Percentiles rank a stretch among this genome's conserved stretches.
phyloP scores from a whole-genome alignment of 2,113 vertebrate genomes.

The Argyrosomus japonicus region DNA sequence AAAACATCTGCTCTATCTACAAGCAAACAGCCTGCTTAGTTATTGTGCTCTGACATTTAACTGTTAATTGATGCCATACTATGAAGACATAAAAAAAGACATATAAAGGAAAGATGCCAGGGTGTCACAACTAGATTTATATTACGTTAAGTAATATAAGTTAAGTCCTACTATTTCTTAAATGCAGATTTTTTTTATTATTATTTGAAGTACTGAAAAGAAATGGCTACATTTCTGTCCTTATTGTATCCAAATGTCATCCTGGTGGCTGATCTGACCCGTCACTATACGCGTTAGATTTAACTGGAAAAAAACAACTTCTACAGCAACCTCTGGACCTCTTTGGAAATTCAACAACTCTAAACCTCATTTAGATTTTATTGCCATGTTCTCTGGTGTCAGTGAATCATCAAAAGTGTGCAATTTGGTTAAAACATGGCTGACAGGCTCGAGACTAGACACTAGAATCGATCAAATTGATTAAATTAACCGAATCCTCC shows the following conservation, averaged over 20 bases:
- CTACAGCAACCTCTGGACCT: background rate
- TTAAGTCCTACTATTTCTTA: background rate
- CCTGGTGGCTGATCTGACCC: background rate
- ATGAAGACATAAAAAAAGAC: background rate
- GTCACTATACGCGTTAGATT: background rate
- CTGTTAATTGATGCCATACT: background rate
- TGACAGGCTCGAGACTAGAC: constrained; percentile 9
- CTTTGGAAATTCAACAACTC: background rate
- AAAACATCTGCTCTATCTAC: constrained; percentile 5
- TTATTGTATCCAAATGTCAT: background rate
- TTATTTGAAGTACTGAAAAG: background rate
- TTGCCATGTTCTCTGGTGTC: constrained; percentile 6
- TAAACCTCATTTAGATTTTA: constrained; percentile 29
- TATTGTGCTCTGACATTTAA: background rate
- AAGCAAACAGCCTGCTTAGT: constrained; percentile 5
- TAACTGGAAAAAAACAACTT: background rate
- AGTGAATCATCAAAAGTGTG: constrained; percentile 32
- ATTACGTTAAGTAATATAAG: no score
- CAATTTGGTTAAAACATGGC: constrained; percentile 36
- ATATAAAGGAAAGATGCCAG: background rate
- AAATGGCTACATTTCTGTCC: background rate
- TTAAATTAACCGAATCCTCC: constrained; percentile 32
- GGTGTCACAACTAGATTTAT: background rate
- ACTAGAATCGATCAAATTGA: constrained; percentile 35
- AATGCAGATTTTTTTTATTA: background rate